Evolutionary conservation across 2,888 invertebrate species (phyloP).

Genomic region (Perdita meconis): DNA sequence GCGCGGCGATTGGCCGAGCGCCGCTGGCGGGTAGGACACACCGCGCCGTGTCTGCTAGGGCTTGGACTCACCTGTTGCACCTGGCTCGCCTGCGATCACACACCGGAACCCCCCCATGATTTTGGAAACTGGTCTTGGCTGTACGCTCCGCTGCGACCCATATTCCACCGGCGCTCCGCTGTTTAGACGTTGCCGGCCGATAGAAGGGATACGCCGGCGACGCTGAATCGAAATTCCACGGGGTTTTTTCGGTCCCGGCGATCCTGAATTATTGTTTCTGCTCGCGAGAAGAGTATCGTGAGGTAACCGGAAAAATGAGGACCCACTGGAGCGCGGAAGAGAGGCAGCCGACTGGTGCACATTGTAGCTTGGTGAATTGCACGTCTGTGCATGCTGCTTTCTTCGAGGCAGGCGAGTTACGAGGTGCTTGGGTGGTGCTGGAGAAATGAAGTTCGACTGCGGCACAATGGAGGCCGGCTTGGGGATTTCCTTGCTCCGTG

Average conservation of each 20-base stretch:
- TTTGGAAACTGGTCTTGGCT: constrained; percentile 62
- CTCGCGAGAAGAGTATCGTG: not conserved
- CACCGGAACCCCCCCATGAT: constrained; percentile 67
- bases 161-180: constrained; percentile 27
- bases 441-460: too few relatives aligned
- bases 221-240: constrained; percentile 9
- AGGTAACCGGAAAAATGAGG: too few relatives aligned
- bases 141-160: constrained; percentile 47
- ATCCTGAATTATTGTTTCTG: not conserved
- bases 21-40: constrained; percentile 69
- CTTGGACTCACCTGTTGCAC: constrained; percentile 76
- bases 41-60: constrained; percentile 57
- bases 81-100: constrained; percentile 67
- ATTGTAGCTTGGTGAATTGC: too few relatives aligned
- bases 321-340: too few relatives aligned
- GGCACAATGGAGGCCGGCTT: too few relatives aligned
- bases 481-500: too few relatives aligned
- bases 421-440: too few relatives aligned
- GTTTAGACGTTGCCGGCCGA: constrained; percentile 21
- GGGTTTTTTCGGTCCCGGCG: not conserved
- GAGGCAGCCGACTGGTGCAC: too few relatives aligned
- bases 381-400: too few relatives aligned
- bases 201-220: constrained; percentile 5
- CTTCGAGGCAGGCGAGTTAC: too few relatives aligned
- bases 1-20: constrained; percentile 77